Evolutionary conservation across 2,797 vertebrate genomes (phyloP), one percentile per base, ranked within the genome.

Genomic region (Pempheris klunzingeri): DNA sequence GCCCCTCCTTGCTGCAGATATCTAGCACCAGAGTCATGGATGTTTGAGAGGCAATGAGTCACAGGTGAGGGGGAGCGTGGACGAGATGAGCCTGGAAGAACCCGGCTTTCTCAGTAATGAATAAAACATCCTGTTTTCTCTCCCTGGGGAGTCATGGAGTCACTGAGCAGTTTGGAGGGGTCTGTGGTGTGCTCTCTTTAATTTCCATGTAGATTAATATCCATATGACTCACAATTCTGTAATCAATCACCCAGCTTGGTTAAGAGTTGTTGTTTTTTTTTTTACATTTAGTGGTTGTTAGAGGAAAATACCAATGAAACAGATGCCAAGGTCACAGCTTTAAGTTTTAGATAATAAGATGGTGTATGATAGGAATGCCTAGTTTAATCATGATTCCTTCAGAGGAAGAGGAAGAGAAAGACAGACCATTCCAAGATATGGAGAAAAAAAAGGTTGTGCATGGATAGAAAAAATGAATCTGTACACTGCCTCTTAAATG

Each of bases 41-140:
- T 78, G 61, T 74, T 80, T 61, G 77, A 78, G 80, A 83, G 70
- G 80, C 81, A 90, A 77, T 94, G 93, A 94, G 89, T 95, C 93
- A 94, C 90, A 92, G 79, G 84, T 91, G 91, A 91, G 88, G 85
- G 83, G 77, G 86, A 85, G 83, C 82, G 83, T 12, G 54, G 59
- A 75, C 43, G 73, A 22, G 49, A 75, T 78, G 63, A 82, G 72
- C 74, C 77, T 87, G 77, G 80, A 79, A 83, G 81, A 58, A 71
- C 71, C 64, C 26, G 30, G 61, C 67, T 80, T 76, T 74, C 71
- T 77, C 73, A 58, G 69, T 18, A 24, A 75, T 82, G 57, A 91
- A 86, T 88, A 85, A 90, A 89, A 85, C 87, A 88, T 79, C 55
- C 63, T 53, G 76, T 75, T 85, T 74, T 78, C 41, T 28, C 69